Evolutionary conservation across 2,888 invertebrate genomes (phyloP).

Genomic region (Crocallis elinguaria): DNA sequence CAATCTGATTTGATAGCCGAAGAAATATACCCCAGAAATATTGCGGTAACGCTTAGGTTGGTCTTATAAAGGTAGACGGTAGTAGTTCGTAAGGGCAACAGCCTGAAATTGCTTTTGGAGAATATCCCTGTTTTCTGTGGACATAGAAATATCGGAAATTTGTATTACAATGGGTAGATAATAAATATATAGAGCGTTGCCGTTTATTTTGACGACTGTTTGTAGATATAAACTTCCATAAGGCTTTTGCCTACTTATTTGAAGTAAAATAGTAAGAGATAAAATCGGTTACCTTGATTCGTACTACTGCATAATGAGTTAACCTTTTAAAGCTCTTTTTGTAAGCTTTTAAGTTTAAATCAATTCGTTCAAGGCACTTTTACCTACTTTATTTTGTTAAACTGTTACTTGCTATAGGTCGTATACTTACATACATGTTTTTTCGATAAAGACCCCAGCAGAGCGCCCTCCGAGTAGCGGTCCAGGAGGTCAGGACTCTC

Average conservation of each 20-base stretch:
- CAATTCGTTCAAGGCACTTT: slow-evolving; percentile 2
- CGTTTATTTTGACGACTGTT: background rate
- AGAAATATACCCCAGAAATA: slow-evolving; percentile 31
- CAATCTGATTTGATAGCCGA: slow-evolving; percentile 33
- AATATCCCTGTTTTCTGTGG: background rate
- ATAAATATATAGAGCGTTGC: background rate
- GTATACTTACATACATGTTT: slow-evolving; percentile 24
- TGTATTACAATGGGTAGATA: background rate
- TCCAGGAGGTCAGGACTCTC: slow-evolving; percentile 54
- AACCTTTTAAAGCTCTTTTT: slow-evolving; percentile 24
- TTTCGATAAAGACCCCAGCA: slow-evolving; percentile 65
- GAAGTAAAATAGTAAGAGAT: background rate
- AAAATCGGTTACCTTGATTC: slow-evolving; percentile 17
- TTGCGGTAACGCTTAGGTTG: slow-evolving; percentile 7
- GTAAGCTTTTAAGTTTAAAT: slow-evolving; percentile 16
- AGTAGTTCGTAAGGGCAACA: slow-evolving; percentile 15
- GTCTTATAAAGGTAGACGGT: slow-evolving; percentile 7
- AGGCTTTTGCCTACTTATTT: slow-evolving; percentile 1
- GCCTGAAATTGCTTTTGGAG: slow-evolving; percentile 21
- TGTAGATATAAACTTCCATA: background rate
- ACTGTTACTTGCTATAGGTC: background rate
- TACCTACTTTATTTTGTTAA: background rate
- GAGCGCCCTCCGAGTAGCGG: slow-evolving; percentile 67
- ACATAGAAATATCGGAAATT: slow-evolving; percentile 2
- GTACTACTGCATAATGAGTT: slow-evolving; percentile 14